Conservation (phyloP, 1,140 invertebrate species). For the Drosophila pruinosa region DNA sequence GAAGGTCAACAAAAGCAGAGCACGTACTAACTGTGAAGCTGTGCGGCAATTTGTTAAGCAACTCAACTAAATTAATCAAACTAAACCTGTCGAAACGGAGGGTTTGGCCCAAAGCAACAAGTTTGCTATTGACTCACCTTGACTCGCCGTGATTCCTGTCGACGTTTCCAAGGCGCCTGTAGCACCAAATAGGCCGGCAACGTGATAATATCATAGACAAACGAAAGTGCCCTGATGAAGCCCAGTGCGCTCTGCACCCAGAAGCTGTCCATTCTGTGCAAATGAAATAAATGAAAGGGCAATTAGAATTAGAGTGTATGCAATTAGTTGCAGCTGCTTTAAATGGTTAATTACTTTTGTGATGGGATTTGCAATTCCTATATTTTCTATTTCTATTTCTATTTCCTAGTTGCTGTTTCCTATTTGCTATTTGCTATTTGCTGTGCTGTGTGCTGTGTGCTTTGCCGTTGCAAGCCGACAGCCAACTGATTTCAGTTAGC, state of each 20-base stretch:
- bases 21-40: background rate
- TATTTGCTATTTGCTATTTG: too few species aligned
- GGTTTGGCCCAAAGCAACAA: too few species aligned
- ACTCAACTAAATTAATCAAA: too few species aligned
- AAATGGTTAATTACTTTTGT: background rate
- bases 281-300: background rate
- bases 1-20: background rate
- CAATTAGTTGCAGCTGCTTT: conserved; percentile 28
- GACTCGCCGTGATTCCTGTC: conserved; percentile 88
- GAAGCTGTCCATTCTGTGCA: conserved; percentile 90
- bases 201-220: conserved; percentile 94
- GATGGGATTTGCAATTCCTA: background rate
- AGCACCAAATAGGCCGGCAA: conserved; percentile 94
- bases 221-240: conserved; percentile 89
- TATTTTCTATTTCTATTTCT: background rate
- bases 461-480: conserved; percentile 50
- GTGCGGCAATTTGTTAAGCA: conserved; percentile 7
- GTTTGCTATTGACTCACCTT: conserved; percentile 85
- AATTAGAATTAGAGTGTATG: conserved; percentile 25
- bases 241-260: conserved; percentile 89
- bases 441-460: conserved; percentile 41
- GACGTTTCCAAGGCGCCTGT: conserved; percentile 93
- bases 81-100: too few species aligned
- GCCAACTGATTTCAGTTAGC: conserved; percentile 68
- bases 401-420: too few species aligned